Base-by-base conservation (phyloP, 1,140 invertebrate species). In the Drosophila quadrilineata region DNA sequence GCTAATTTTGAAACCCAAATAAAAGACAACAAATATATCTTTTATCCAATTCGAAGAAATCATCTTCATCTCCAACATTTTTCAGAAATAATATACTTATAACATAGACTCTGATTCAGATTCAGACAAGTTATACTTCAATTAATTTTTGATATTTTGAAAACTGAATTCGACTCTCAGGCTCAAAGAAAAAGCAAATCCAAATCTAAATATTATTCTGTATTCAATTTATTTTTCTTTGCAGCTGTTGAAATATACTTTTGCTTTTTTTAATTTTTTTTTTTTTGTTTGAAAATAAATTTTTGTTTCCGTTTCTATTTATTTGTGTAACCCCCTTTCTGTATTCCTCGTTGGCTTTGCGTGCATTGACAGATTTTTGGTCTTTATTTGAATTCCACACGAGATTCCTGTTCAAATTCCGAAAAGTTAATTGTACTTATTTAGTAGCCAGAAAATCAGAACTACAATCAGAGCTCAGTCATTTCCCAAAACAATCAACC, bases 131-230 rank as follows among this genome's bases (percentile, higher is more conserved):
- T 17, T 31, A n/a, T 6, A 24, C 17, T 40, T 38, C 29, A 12
- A 49, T 6, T 49, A 3, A 48, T 26, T 67, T 59, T 66, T 59
- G 43, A 14, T 48, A 26, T 48, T 48, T 58, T 48, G 33, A 35
- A 48, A 48, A 36, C 41, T 8, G 38, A 58, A 58, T 48, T 58
- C 29, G 38, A 36, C n/a, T 31, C 22, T 19, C 3, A 46, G 53
- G 12, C 6, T 16, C 22, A 36, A 36, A 50, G 36, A 38, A 6
- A 38, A 24, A 17, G 4, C 1, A 5, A 24, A 22, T 22, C 3
- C 2, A 9, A n/a, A 12, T 24, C 6, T 22, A 14, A 9, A 21
- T 12, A 26, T 35, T 49, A 8, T 19, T 19, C 14, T 41, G 3
- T 24, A 6, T 43, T 14, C n/a, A 22, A 12, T 24, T 49, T 26